Percentiles rank a stretch among this genome's conserved stretches.
These are phyloP conservation scores for Petrocephalus sullivani DNA, from an alignment of 2,797 vertebrate species.

Conservation along the genomic window DNA sequence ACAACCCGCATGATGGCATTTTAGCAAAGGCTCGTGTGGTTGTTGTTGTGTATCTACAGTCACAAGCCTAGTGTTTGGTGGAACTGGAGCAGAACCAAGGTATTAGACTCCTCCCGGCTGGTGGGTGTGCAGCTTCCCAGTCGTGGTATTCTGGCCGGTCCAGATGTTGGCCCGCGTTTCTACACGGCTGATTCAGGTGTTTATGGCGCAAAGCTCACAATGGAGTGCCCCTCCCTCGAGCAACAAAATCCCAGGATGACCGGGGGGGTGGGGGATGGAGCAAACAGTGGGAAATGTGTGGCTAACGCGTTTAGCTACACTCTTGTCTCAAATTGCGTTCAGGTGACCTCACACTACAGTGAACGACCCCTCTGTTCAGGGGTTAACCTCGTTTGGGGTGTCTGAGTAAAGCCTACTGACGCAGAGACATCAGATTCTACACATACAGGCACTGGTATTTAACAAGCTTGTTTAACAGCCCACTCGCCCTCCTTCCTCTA, in stretches of 20 bases:
- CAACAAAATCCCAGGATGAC: not conserved
- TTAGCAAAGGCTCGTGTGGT: not conserved
- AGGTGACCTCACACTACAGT: not conserved
- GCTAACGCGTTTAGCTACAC: constrained; percentile 20
- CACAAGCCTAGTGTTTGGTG: not conserved
- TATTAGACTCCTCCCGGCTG: not conserved
- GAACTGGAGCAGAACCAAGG: not conserved
- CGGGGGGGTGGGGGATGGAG: not conserved
- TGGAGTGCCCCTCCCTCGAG: not conserved
- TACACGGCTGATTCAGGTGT: not conserved
- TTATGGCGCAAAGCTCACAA: not conserved
- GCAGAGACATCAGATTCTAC: not conserved
- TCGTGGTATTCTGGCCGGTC: not conserved
- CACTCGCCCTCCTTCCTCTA: not conserved
- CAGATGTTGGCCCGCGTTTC: not conserved
- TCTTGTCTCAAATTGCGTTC: not conserved
- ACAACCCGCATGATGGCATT: not conserved
- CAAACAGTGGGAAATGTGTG: not conserved
- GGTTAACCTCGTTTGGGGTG: not conserved
- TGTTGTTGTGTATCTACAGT: not conserved
- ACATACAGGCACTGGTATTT: not conserved
- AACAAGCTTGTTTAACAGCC: not conserved
- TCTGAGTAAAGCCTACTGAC: not conserved
- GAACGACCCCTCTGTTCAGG: not conserved
- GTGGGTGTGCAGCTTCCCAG: not conserved